Evolutionary conservation across 2,888 invertebrate genomes (phyloP), one percentile per base, ranked within the genome.

Genomic region (Crepidodera aurea): DNA sequence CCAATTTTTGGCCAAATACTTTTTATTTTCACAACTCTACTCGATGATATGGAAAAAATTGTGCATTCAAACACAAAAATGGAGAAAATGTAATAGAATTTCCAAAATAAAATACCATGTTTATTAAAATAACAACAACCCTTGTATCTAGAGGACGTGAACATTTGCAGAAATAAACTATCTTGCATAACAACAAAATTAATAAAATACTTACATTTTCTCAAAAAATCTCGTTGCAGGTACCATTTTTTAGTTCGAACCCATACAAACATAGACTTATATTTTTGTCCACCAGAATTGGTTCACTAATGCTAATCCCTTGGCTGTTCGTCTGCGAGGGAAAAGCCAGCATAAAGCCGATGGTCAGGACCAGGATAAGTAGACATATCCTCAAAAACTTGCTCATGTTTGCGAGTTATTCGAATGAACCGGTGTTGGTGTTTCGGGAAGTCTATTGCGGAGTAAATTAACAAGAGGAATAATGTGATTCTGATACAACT

Each of bases 141-240:
- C n/a, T n/a, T n/a, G n/a, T n/a, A n/a, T n/a, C n/a, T n/a, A n/a
- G n/a, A n/a, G n/a, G n/a, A n/a, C n/a, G n/a, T n/a, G n/a, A n/a
- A n/a, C n/a, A n/a, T n/a, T n/a, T n/a, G n/a, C n/a, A n/a, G n/a
- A n/a, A n/a, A n/a, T n/a, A n/a, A n/a, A n/a, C n/a, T n/a, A n/a
- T n/a, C n/a, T n/a, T n/a, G n/a, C n/a, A n/a, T n/a, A n/a, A n/a
- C n/a, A n/a, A n/a, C n/a, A n/a, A n/a, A 22, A 22, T 22, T 22
- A 22, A 22, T 32, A 44, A 27, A 42, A 57, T 19, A 60, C 62
- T 64, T 44, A 68, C 68, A 60, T 54, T 57, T 50, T 58, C 51
- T 67, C 62, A 67, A 51, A 67, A 71, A 65, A 71, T 71, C 32
- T 71, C 71, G 54, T 56, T 69, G 56, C 71, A 71, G 7, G 64